Base-by-base conservation (phyloP, 2,797 vertebrate species). In the Limosa lapponica region DNA sequence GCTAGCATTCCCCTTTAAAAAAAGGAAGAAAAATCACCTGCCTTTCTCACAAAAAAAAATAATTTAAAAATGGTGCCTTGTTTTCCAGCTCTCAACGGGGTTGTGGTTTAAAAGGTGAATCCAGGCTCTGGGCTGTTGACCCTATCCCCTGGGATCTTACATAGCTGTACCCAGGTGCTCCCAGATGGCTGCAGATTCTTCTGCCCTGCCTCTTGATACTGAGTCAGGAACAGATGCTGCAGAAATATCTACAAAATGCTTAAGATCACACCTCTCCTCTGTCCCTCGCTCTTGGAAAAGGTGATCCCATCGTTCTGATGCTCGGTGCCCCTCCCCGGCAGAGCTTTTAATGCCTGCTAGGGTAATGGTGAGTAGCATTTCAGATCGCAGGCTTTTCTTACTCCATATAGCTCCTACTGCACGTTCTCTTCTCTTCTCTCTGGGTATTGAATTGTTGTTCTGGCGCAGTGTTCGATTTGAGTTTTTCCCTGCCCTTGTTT, bases 301-400 rank as follows among this genome's bases (percentile, higher is more conserved):
- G 32, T 0, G 0, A 5, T 64, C 0, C 0, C 55, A 13, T 78
- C 0, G 0, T 82, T 84, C 34, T 30, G 30, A 23, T 62, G 66
- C 55, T 16, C 15, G 5, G 28, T 62, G 58, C 28, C 11, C 1
- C 36, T 89, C 41, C 25, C 25, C 61, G 48, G 34, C 74, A 78
- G 72, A 85, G 69, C 32, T 48, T 81, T 75, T 65, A 51, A 36
- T 54, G 57, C 22, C 37, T 52, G 34, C 51, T 49, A 13, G 74
- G 49, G 24, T 39, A 62, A 34, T 37, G 48, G 25, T 0, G 1
- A 69, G 75, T 51, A 54, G 39, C 58, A 20, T 81, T 87, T 78
- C 41, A 67, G 57, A 58, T 69, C 1, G 1, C 54, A 52, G 39
- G 24, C 46, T 78, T 87, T 44, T 74, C 15, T 16, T 46, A 16